These are phyloP conservation scores for Tyrophagus putrescentiae DNA, from an alignment of 1,140 invertebrate species.

Conservation along the genomic window DNA sequence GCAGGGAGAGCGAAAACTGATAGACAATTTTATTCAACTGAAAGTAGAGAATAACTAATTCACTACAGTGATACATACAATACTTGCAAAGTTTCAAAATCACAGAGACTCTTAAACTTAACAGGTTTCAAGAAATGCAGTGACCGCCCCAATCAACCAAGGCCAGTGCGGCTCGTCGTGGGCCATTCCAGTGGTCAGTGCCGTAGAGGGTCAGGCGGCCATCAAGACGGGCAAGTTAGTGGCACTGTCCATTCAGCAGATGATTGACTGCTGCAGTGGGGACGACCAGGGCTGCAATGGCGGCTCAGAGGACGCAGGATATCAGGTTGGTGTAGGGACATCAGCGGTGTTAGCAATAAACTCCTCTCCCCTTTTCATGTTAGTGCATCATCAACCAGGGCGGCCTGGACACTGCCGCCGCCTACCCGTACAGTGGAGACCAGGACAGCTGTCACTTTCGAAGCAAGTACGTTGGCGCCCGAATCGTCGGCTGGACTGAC, in stretches of 20 bases:
- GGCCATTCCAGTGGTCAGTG: constrained; percentile 31
- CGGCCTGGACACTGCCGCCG: constrained; percentile 76
- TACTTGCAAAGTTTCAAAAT: too few relatives aligned
- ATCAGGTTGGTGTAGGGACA: neutral
- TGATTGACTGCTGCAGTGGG: constrained; percentile 27
- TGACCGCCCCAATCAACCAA: too few relatives aligned
- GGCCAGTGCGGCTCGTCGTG: constrained; percentile 34
- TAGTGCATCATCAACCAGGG: constrained; percentile 59
- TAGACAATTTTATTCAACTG: too few relatives aligned
- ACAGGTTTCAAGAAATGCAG: too few relatives aligned
- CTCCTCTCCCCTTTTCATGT: too few relatives aligned
- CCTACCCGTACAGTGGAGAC: constrained; percentile 72
- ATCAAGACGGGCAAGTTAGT: constrained; percentile 27
- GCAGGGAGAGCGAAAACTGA: too few relatives aligned
- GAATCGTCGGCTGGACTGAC: constrained; percentile 67
- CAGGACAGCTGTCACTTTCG: constrained; percentile 47
- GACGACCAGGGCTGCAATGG: constrained; percentile 39
- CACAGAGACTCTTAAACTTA: too few relatives aligned
- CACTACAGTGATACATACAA: too few relatives aligned
- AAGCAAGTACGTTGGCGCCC: constrained; percentile 50
- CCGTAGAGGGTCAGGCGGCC: constrained; percentile 26
- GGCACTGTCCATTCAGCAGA: constrained; percentile 26
- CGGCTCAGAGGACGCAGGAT: constrained; percentile 33
- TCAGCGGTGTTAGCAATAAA: too few relatives aligned
- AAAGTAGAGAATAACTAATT: too few relatives aligned